Conservation (phyloP, 2,113 vertebrate genomes). For the Phoenicopterus ruber region DNA sequence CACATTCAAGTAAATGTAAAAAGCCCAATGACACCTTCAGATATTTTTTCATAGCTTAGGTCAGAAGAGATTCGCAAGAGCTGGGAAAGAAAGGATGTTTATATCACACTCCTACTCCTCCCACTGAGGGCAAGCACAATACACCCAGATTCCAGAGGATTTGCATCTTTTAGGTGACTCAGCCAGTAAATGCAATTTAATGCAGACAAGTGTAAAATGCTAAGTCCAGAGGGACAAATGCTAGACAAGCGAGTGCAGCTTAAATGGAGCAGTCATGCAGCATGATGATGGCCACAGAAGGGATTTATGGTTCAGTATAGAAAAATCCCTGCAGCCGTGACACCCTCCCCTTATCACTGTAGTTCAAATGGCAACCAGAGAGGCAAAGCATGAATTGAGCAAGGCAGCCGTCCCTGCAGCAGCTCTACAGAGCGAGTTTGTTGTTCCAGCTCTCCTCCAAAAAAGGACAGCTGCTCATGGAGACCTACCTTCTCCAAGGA, state of each 20-base stretch:
- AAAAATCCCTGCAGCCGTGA: not conserved
- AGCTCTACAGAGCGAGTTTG: not conserved
- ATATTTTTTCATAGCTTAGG: not conserved
- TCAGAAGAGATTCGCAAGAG: not conserved
- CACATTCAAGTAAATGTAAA: not conserved
- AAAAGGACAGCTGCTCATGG: too few species aligned
- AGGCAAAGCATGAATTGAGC: not conserved
- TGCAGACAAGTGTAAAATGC: slow-evolving; percentile 13
- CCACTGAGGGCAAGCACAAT: not conserved
- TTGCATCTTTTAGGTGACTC: slow-evolving; percentile 36
- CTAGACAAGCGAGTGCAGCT: not conserved
- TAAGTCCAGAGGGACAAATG: not conserved
- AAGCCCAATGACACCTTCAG: not conserved
- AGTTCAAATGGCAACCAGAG: not conserved
- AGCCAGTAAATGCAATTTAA: slow-evolving; percentile 9
- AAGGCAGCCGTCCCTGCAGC: not conserved
- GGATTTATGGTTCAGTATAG: not conserved
- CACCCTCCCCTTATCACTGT: not conserved
- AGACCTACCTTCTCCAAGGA: not conserved
- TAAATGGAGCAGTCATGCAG: not conserved
- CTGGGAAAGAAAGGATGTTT: not conserved
- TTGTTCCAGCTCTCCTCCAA: not conserved
- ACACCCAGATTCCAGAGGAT: not conserved
- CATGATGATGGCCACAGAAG: not conserved
- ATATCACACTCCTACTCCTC: not conserved